Percentiles rank a stretch among this genome's conserved stretches.
phyloP scores from a whole-genome alignment of 2,797 vertebrate genomes.

The Falco berigora region DNA sequence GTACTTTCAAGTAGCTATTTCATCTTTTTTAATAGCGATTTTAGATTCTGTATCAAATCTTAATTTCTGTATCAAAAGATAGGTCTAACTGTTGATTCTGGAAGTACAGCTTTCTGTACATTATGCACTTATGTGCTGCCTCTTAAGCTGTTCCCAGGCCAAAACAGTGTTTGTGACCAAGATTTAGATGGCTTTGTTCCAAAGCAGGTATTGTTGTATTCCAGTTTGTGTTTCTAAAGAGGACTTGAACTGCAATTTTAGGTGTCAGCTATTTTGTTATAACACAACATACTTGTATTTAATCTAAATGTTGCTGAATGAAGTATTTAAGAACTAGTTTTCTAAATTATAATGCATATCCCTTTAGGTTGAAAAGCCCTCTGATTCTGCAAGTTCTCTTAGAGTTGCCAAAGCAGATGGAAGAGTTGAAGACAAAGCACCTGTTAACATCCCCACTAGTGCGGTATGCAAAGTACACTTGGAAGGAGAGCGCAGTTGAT shows the following conservation, averaged over 20 bases:
- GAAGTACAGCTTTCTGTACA: neutral
- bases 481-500: neutral
- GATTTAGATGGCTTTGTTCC: neutral
- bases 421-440: slow-evolving; percentile 85
- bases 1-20: neutral
- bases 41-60: neutral
- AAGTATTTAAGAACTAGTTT: neutral
- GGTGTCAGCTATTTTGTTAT: neutral
- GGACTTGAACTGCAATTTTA: neutral
- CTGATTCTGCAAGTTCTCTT: slow-evolving; percentile 82
- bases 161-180: neutral
- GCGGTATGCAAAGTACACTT: slow-evolving; percentile 74
- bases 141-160: neutral
- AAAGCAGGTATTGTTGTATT: neutral
- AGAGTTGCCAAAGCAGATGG: slow-evolving; percentile 88
- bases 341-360: neutral
- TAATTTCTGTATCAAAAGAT: neutral
- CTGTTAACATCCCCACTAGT: slow-evolving; percentile 77
- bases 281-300: neutral
- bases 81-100: neutral
- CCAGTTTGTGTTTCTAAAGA: neutral
- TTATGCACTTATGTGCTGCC: neutral
- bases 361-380: slow-evolving; percentile 82
- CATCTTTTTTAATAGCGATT: neutral
- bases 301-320: neutral